A percentile compares a stretch with the other conserved stretches of the same genome.
Evolutionary conservation across 2,888 invertebrate species (phyloP).

Genomic region (Gymnocheta viridis): DNA sequence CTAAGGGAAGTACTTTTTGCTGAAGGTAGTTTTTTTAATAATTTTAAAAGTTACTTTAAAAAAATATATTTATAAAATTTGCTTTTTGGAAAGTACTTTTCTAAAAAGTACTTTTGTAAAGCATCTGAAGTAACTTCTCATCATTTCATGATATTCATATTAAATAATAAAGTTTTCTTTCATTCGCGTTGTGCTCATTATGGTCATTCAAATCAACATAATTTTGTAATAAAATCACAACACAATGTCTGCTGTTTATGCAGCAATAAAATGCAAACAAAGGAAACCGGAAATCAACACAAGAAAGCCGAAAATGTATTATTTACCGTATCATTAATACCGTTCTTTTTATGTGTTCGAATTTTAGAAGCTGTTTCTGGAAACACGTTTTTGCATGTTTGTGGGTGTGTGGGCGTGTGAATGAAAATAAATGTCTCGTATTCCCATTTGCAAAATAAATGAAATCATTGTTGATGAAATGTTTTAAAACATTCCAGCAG

Average conservation of each 20-base stretch:
- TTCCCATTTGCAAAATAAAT: neutral
- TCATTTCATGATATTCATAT: no score
- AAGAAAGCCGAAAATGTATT: constrained; percentile 22
- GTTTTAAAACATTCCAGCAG: neutral
- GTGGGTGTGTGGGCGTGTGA: neutral
- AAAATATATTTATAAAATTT: no score
- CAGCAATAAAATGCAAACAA: constrained; percentile 3
- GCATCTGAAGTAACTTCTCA: no score
- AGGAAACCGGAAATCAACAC: constrained; percentile 15
- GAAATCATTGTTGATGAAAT: neutral
- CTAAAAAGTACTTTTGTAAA: no score
- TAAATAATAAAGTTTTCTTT: neutral
- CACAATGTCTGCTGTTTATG: neutral
- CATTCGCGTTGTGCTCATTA: neutral
- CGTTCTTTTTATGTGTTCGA: neutral
- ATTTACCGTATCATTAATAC: neutral
- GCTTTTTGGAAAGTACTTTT: no score
- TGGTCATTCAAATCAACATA: neutral
- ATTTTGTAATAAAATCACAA: constrained; percentile 7
- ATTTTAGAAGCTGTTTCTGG: neutral
- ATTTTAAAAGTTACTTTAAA: no score
- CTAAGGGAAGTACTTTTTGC: no score
- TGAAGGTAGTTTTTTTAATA: no score
- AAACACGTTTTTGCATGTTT: neutral
- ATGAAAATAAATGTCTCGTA: neutral